Base-by-base conservation (phyloP, 2,888 invertebrate species). In the Pinctada fucata region DNA sequence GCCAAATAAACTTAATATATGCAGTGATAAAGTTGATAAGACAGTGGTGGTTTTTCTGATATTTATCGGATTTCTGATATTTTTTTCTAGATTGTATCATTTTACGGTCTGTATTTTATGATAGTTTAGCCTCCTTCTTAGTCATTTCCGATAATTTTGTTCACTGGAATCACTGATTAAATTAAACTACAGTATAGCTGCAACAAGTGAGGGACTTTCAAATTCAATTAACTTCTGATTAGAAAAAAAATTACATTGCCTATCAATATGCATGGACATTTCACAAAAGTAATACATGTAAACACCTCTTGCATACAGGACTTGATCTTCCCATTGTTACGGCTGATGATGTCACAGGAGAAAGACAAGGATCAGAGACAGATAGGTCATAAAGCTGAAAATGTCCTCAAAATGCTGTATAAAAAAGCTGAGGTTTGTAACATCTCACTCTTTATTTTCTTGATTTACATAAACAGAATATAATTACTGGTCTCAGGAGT, bases 271-370 rank as follows among this genome's bases (percentile, higher is more conserved):
- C 31, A 31, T 31, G 58, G 58, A 6, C 58, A 6, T 13, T 13
- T 58, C 58, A 58, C 58, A 6, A 58, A 71, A 64, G 31, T 2
- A n/a, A 0, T 49, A 31, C 63, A 50, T 72, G n/a, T 70, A 49
- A 49, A 1, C 13, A 4, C n/a, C 6, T 47, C 8, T 64, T 16
- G 8, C n/a, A 48, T 72, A 6, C 79, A 91, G 91, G 85, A 87
- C 8, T 69, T 90, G 76, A 52, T 89, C 50, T 69, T 86, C 51
- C 89, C 89, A 3, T 70, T 90, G 49, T 70, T 90, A 47, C 82
- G 82, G 16, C 72, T 88, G 67, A 82, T 89, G 76, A 84, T 85
- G 68, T 79, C 80, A 71, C 85, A 86, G 52, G 74, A 83, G 48
- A 81, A 83, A 69, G 83, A 83, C n/a, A 82, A 79, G 16, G 86